These are phyloP conservation scores for Coboldia fuscipes DNA, from an alignment of 1,140 invertebrate species.

Conservation along the genomic window DNA sequence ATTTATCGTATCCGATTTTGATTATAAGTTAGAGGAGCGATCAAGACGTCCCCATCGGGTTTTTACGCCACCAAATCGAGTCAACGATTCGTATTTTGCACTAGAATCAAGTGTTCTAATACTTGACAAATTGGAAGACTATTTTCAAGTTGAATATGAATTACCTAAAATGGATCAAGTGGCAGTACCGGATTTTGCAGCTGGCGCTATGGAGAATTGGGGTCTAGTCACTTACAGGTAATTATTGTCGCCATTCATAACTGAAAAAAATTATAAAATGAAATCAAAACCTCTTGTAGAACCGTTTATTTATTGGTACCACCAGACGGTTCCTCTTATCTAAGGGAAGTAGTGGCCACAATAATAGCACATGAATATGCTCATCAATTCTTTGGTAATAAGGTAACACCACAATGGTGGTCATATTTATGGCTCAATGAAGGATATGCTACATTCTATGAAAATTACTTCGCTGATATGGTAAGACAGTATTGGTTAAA, in stretches of 20 bases:
- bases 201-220: constrained; percentile 21
- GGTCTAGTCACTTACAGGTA: constrained; percentile 16
- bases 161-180: constrained; percentile 18
- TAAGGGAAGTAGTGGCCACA: too few species aligned
- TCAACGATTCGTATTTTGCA: constrained; percentile 15
- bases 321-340: constrained; percentile 33
- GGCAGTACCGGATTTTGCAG: constrained; percentile 16
- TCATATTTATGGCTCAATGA: constrained; percentile 28
- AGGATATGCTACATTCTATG: constrained; percentile 25
- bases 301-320: constrained; percentile 33
- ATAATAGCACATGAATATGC: constrained; percentile 36
- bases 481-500: constrained; percentile 14
- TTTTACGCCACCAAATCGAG: constrained; percentile 13
- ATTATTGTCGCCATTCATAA: neutral
- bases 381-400: constrained; percentile 47
- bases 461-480: constrained; percentile 22
- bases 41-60: constrained; percentile 10
- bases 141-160: constrained; percentile 11
- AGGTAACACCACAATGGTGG: constrained; percentile 39
- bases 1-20: constrained; percentile 46
- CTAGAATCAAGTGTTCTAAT: constrained; percentile 13
- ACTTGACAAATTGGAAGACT: constrained; percentile 12
- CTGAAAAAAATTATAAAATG: neutral
- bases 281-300: neutral
- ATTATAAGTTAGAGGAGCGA: constrained; percentile 1